Base-by-base conservation (phyloP, 2,888 invertebrate genomes). In the Xylocampa areola region DNA sequence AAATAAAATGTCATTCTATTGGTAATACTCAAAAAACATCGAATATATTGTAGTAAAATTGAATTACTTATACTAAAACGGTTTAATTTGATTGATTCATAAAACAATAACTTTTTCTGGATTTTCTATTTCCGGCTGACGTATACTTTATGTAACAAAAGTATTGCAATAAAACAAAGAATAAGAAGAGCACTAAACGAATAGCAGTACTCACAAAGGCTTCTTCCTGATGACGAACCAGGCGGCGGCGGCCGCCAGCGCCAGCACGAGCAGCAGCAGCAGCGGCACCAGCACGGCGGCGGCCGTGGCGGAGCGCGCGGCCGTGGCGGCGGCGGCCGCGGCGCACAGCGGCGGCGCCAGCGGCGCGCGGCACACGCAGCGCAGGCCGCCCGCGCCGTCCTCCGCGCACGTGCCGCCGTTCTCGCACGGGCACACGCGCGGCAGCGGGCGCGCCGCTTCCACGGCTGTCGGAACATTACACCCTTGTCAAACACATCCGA, bases 281-380 rank as follows among this genome's bases (percentile, higher is more conserved):
- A 98, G 96, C 4, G 98, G 98, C 73, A 98, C 96, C 41, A 97
- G 94, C 55, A 98, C 96, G 7, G 97, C 96, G 0, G 97, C 96
- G 0, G 96, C 94, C 0, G 96, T 95, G 0, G 95, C 93, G 50
- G 78, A 81, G 62, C 82, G 78, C 94, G 76, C 97, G 40, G 95
- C 95, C 8, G 95, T 92, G 0, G 95, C 95, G 0, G 96, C 94
- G 48, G 79, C 84, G 0, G 70, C 66, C 94, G 63, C 96, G 94
- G 44, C 97, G 97, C 75, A 98, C 95, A 45, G 96, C 94, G 79
- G 98, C 95, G 40, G 96, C 96, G 0, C 95, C 95, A 40, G 96
- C 94, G 81, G 94, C 94, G 61, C 95, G 89, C 44, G 94, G 95
- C 95, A 82, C 80, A 95, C 95, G 90, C 99, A 99, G 23, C 82